A percentile compares a stretch with the other conserved stretches of the same genome.
phyloP scores from a whole-genome alignment of 2,797 vertebrate species.

The Ambastaia sidthimunki region DNA sequence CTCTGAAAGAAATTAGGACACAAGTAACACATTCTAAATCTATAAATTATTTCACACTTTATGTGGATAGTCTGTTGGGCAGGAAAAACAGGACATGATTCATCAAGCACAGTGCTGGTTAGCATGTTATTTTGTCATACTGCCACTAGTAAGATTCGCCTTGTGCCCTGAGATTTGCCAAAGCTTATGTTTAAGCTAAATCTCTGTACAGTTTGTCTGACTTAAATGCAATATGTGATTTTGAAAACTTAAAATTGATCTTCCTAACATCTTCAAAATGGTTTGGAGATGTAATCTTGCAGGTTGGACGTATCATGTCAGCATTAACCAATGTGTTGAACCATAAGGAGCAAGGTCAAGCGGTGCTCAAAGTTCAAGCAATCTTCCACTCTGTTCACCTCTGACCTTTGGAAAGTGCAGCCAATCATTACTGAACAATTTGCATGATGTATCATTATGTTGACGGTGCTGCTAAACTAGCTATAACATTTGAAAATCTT shows the following conservation, averaged over 20 bases:
- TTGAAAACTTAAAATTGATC: not conserved
- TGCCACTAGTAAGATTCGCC: not conserved
- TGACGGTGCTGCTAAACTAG: not conserved
- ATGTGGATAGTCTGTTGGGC: not conserved
- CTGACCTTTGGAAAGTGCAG: not conserved
- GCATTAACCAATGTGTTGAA: not conserved
- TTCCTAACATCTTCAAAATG: not conserved
- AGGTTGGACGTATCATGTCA: not conserved
- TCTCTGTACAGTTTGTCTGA: not conserved
- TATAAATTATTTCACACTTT: not conserved
- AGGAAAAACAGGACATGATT: not conserved
- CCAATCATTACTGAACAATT: not conserved
- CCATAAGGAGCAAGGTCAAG: not conserved
- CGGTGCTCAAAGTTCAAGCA: not conserved
- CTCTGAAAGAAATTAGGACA: not conserved
- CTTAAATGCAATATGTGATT: not conserved
- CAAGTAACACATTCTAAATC: not conserved
- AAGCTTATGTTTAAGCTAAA: not conserved
- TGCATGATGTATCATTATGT: constrained; percentile 4
- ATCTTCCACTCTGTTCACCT: not conserved
- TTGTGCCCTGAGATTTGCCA: not conserved
- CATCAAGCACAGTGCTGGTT: not conserved
- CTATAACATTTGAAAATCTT: not conserved
- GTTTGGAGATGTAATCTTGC: not conserved
- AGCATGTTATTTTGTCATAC: not conserved